Evolutionary conservation across 2,888 invertebrate genomes (phyloP), one percentile per base, ranked within the genome.

Genomic region (Beris chalybata): DNA sequence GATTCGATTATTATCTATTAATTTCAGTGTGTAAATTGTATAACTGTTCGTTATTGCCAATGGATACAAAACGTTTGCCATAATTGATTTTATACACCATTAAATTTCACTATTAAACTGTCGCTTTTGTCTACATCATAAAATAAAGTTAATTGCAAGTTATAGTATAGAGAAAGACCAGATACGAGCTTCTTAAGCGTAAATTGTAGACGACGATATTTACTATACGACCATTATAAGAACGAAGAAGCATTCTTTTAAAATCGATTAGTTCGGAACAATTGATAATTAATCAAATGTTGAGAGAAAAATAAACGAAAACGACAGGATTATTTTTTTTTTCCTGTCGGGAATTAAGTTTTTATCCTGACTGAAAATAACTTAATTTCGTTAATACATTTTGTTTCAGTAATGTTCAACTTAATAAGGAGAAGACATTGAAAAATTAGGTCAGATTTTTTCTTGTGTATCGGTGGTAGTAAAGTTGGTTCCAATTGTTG

Each of bases 1-100:
- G 22, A 22, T 22, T 22, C 22, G 22, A 22, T 48, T 48, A 59
- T 59, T 59, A 59, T 59, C 59, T 59, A 48, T 43, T 50, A 59
- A 59, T 59, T 59, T 43, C 50, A 59, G 31, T 15, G 44, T 31
- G 48, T 48, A 22, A 22, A 22, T 22, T 22, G 22, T 22, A 22
- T 22, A 3, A 22, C 22, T 38, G 38, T 38, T 9, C 38, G 38
- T 5, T 38, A 52, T 38, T 15, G 50, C 32, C 12, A 61, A 61
- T 61, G 6, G 15, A 32, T 50, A 50, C 38, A 43, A 61, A 61
- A 32, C 61, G 50, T 61, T 52, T 50, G 13, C 52, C 52, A 22
- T 61, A 61, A 61, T 61, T 61, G 61, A 61, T 61, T 61, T 50
- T 38, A 61, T 52, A 31, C 61, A 50, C 61, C 61, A 61, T 61